Conservation (phyloP, 2,113 vertebrate genomes). For the Perognathus longimembris region DNA sequence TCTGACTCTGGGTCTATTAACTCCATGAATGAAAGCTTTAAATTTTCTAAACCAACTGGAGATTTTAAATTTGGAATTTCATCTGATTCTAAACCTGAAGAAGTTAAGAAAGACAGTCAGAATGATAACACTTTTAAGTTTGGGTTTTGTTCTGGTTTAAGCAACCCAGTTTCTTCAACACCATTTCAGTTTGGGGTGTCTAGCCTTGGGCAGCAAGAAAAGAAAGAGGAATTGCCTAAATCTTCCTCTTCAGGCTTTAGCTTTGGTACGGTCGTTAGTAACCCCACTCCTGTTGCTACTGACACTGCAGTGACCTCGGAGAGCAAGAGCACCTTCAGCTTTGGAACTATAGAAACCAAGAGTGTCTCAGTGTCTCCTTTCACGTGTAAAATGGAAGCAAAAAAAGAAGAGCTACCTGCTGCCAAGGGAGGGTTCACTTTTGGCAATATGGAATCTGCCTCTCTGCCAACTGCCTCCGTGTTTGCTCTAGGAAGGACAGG, state of each 20-base stretch:
- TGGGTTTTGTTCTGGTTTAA: conserved; percentile 83
- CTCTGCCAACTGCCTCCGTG: conserved; percentile 76
- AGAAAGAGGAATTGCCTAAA: conserved; percentile 83
- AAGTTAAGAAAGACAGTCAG: conserved; percentile 88
- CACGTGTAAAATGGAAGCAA: conserved; percentile 88
- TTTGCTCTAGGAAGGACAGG: conserved; percentile 92
- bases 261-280: conserved; percentile 87
- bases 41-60: conserved; percentile 82
- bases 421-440: conserved; percentile 83
- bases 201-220: conserved; percentile 86
- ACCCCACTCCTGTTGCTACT: conserved; percentile 79
- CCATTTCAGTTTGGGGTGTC: conserved; percentile 86
- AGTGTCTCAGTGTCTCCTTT: conserved; percentile 82
- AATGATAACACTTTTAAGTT: conserved; percentile 89
- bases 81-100: conserved; percentile 85
- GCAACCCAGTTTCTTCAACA: conserved; percentile 78
- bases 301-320: conserved; percentile 76
- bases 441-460: conserved; percentile 66
- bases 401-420: conserved; percentile 84
- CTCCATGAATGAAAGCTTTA: conserved; percentile 83
- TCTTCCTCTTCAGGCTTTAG: conserved; percentile 85
- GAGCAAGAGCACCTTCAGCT: conserved; percentile 87
- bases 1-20: conserved; percentile 82
- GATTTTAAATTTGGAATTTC: conserved; percentile 88
- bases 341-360: conserved; percentile 86